phyloP scores from a whole-genome alignment of 2,113 vertebrate species.

The Sander lucioperca region DNA sequence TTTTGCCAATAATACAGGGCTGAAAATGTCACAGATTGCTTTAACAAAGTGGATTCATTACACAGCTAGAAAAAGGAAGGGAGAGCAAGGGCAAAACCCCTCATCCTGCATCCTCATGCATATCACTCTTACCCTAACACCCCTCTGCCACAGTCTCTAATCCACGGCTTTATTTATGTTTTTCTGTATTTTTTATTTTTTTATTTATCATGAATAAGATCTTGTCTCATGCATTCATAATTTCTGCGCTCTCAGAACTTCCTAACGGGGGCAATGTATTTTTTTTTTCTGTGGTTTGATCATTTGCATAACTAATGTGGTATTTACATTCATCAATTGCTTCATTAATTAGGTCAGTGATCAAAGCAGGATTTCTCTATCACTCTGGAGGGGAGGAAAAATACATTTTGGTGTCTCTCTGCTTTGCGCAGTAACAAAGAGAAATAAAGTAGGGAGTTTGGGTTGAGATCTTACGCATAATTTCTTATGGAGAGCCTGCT shows the following conservation, averaged over 20 bases:
- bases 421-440: conserved; percentile 66
- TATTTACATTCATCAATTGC: conserved; percentile 84
- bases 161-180: conserved; percentile 67
- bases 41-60: conserved; percentile 44
- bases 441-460: conserved; percentile 68
- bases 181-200: conserved; percentile 57
- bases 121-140: conserved; percentile 24
- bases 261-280: conserved; percentile 70
- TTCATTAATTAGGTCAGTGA: conserved; percentile 85
- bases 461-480: conserved; percentile 74
- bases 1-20: conserved; percentile 2
- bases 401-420: conserved; percentile 58
- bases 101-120: conserved; percentile 33
- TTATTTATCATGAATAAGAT: conserved; percentile 65
- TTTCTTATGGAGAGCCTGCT: conserved; percentile 78
- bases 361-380: conserved; percentile 80
- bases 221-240: conserved; percentile 75
- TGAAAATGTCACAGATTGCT: conserved; percentile 38
- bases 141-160: conserved; percentile 31
- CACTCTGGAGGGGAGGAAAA: conserved; percentile 48
- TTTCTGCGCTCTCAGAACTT: conserved; percentile 71
- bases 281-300: conserved; percentile 54
- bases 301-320: conserved; percentile 82
- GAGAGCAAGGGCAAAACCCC: conserved; percentile 11
- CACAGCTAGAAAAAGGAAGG: conserved; percentile 1